Evolutionary conservation across 2,113 vertebrate species (phyloP).

Genomic region (Cromileptes altivelis): DNA sequence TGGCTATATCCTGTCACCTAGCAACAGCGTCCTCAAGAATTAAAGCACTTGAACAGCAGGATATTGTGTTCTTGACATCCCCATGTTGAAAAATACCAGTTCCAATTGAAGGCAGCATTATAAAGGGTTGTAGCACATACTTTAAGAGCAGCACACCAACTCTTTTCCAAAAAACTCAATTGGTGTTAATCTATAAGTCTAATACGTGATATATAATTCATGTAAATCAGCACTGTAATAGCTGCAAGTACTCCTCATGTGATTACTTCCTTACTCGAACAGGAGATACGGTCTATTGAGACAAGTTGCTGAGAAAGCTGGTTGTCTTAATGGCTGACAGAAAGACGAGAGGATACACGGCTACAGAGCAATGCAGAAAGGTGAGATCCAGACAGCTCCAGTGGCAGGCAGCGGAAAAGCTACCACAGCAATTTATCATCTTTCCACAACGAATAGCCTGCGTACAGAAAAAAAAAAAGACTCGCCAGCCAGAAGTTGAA

Average conservation of each 20-base stretch:
- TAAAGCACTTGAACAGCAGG: slow-evolving; percentile 21
- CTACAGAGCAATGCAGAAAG: slow-evolving; percentile 47
- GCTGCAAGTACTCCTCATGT: not conserved
- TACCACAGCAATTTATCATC: slow-evolving; percentile 70
- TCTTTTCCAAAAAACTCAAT: not conserved
- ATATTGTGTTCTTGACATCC: slow-evolving; percentile 27
- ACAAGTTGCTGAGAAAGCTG: slow-evolving; percentile 38
- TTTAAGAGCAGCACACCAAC: not conserved
- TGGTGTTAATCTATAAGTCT: not conserved
- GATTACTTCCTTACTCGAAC: slow-evolving; percentile 9
- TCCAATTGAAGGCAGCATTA: slow-evolving; percentile 27
- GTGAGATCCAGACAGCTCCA: slow-evolving; percentile 57
- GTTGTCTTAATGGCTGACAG: slow-evolving; percentile 40
- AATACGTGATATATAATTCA: not conserved
- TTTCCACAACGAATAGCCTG: slow-evolving; percentile 55
- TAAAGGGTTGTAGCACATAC: slow-evolving; percentile 6
- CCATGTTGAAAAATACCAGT: slow-evolving; percentile 10
- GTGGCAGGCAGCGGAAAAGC: slow-evolving; percentile 48
- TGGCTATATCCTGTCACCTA: not conserved
- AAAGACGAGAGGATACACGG: slow-evolving; percentile 45
- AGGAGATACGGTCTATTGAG: slow-evolving; percentile 17
- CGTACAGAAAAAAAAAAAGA: slow-evolving; percentile 16
- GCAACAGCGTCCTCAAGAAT: not conserved
- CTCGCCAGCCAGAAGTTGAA: slow-evolving; percentile 44
- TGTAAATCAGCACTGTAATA: not conserved